Evolutionary conservation across 2,888 invertebrate species (phyloP), one percentile per base, ranked within the genome.

Genomic region (Thera britannica): DNA sequence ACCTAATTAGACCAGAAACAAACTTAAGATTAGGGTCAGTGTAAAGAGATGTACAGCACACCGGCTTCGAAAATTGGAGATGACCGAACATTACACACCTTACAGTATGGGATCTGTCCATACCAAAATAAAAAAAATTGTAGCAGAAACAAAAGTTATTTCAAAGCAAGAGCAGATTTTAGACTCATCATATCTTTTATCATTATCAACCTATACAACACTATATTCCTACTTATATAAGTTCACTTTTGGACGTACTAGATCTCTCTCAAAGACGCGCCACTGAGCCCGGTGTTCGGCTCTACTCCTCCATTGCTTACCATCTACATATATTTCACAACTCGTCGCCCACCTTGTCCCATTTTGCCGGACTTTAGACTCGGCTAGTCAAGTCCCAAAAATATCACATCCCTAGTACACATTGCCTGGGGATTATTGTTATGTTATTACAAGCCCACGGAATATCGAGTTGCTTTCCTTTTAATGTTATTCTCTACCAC

Each of bases 1-100:
- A 69, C 78, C 83, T 89, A 89, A 90, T 90, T 90, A 90, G 83
- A 88, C 81, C 84, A 85, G 82, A 83, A 88, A 87, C 88, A 89
- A 90, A 86, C 85, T 79, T 76, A 75, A 80, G 80, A 87, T 88
- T 86, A 87, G 83, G 88, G 86, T 84, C 88, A 83, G 65, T 51
- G 41, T 58, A 65, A 58, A 23, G 65, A 62, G 49, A 23, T 23
- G 23, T 23, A 23, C 23, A 23, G 62, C 61, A 56, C 49, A 55
- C n/a, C 41, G 35, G 35, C 49, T 61, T 7, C 44, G 57, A 46
- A 58, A 35, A 12, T 38, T 46, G 9, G 8, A 46, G 9, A 7
- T 9, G 41, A 12, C 56, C 56, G 56, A 12, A n/a, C n/a, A 56
- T 41, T 36, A 41, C 12, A 46, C 8, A 9, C 8, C 9, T 9